A percentile compares a stretch with the other conserved stretches of the same genome.
Evolutionary conservation across 2,113 vertebrate genomes (phyloP).

Genomic region (Gallinago media): DNA sequence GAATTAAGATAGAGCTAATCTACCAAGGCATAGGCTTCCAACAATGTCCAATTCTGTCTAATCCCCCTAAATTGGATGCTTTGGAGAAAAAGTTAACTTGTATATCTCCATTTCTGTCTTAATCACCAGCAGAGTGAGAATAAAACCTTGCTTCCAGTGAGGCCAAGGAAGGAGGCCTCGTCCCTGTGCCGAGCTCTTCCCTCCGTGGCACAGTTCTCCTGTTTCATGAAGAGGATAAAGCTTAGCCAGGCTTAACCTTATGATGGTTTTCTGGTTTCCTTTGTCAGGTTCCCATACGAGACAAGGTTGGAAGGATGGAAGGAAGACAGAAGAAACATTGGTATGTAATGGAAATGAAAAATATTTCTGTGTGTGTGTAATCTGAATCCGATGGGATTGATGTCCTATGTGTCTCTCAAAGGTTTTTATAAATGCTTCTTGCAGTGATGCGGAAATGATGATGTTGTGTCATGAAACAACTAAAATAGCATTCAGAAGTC

Average conservation of each 20-base stretch:
- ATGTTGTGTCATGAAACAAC: neutral
- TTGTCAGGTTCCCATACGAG: neutral
- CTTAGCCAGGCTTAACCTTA: neutral
- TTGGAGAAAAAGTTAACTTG: neutral
- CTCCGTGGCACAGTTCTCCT: neutral
- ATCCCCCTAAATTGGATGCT: neutral
- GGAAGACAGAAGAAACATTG: neutral
- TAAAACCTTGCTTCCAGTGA: neutral
- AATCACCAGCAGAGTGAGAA: neutral
- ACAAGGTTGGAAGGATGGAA: neutral
- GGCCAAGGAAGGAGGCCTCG: neutral
- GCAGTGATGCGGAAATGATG: neutral
- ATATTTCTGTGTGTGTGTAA: neutral
- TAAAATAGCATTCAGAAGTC: neutral
- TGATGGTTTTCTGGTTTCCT: neutral
- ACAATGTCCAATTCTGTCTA: neutral
- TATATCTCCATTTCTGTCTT: neutral
- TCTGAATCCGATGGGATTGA: neutral
- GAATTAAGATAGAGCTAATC: neutral
- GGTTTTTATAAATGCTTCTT: neutral
- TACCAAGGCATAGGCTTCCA: neutral
- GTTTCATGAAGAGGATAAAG: neutral
- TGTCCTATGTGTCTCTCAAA: neutral
- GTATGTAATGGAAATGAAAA: neutral
- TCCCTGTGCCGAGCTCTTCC: neutral